phyloP scores from a whole-genome alignment of 2,113 vertebrate species.

The Neotoma lepida region DNA sequence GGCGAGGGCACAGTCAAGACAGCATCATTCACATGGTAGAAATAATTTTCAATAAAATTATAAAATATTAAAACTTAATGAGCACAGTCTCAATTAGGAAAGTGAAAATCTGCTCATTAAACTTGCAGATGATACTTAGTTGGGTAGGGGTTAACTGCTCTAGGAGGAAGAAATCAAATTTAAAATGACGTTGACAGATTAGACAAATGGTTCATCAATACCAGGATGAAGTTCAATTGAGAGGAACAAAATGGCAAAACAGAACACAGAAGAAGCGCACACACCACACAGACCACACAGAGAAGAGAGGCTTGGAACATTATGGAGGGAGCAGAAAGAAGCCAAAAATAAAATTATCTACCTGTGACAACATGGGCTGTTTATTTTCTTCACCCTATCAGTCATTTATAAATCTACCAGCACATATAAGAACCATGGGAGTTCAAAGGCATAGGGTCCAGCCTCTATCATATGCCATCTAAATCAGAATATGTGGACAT shows the following conservation, averaged over 20 bases:
- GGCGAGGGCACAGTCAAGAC: constrained; percentile 57
- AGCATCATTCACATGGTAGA: constrained; percentile 53
- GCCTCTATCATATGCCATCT: neutral
- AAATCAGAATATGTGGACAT: neutral
- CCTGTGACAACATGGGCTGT: neutral
- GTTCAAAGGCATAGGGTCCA: neutral
- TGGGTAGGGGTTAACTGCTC: constrained; percentile 76
- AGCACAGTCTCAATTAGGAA: constrained; percentile 74
- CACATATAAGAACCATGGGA: neutral
- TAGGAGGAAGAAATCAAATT: constrained; percentile 60
- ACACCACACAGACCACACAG: neutral
- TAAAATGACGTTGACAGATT: constrained; percentile 73
- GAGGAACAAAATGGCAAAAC: constrained; percentile 61
- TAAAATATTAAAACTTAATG: constrained; percentile 79
- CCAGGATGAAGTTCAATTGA: constrained; percentile 64
- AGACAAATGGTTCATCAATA: constrained; percentile 63
- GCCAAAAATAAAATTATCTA: neutral
- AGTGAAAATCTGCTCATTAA: constrained; percentile 75
- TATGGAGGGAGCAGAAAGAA: neutral
- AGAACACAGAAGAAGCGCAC: neutral
- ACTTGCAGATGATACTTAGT: constrained; percentile 69
- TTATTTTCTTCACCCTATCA: neutral
- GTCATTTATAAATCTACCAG: neutral
- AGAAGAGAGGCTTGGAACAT: neutral
- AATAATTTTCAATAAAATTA: constrained; percentile 73